phyloP scores from a whole-genome alignment of 2,888 invertebrate species.

The Limnephilus marmoratus region DNA sequence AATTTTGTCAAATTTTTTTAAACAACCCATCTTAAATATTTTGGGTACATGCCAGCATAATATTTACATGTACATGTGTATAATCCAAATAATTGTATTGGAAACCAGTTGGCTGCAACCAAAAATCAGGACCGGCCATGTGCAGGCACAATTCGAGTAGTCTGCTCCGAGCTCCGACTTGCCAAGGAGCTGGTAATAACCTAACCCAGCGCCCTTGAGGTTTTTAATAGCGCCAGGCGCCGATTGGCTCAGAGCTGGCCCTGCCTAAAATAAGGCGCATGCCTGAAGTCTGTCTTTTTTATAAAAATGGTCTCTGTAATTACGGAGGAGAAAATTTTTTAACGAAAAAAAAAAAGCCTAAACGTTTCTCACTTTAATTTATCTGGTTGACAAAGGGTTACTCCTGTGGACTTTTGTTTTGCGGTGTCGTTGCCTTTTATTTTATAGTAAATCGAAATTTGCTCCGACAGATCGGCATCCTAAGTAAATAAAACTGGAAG shows the following conservation, averaged over 20 bases:
- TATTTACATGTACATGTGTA: background rate
- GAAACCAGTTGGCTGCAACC: background rate
- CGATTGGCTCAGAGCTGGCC: no score
- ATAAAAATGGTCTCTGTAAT: background rate
- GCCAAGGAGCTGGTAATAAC: no score
- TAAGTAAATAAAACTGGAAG: background rate
- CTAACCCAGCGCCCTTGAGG: no score
- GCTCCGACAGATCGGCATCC: background rate
- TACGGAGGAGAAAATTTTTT: background rate
- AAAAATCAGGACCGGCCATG: background rate
- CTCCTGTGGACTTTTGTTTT: background rate
- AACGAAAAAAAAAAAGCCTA: background rate
- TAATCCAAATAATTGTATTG: background rate
- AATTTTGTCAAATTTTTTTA: no score
- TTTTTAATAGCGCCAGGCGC: no score
- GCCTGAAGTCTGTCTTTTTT: background rate
- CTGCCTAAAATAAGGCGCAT: background rate
- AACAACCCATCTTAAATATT: no score
- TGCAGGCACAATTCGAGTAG: no score
- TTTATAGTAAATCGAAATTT: background rate
- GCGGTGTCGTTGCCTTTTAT: background rate
- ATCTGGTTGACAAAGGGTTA: background rate
- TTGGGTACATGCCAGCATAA: background rate
- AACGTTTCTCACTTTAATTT: background rate
- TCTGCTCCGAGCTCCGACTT: no score